Base-by-base conservation (phyloP, 2,888 invertebrate genomes). In the Ischnus inquisitorius region DNA sequence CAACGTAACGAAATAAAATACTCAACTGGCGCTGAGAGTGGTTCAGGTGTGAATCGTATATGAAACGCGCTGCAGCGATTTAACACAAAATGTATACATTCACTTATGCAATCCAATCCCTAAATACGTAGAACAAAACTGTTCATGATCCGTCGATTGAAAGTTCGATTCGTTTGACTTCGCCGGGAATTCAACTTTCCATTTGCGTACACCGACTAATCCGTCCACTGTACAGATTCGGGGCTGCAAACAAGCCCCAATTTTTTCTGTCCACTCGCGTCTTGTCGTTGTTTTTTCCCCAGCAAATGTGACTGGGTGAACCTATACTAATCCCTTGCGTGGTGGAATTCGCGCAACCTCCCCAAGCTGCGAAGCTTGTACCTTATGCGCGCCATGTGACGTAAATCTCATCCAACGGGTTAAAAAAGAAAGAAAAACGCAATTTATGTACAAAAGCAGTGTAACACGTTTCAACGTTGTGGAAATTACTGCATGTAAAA, bases 101-200 rank as follows among this genome's bases (percentile, higher is more conserved):
- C 46, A 12, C 3, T 12, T 22, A 10, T 28, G 25, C 14, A 1
- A 28, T 57, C 19, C 10, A 10, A 25, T 57, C 4, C 2, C 14
- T 12, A 1, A 60, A 14, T 25, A 1, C 3, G 3, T 22, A 54
- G 10, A 54, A 54, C 8, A 54, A 22, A 22, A 19, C 54, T 22
- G 10, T 22, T 0, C 54, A 22, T 3, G 22, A 54, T 54, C 0
- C 19, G 54, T 12, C 22, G 25, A 25, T 71, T 14, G 2, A 34
- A 1, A 19, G 48, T 16, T 34, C 4, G 2, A 51, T 28, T 41
- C 25, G 43, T 43, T 16, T 12, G 25, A 28, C 43, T 60, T n/a
- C 43, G 43, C 43, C 60, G n/a, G 19, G 25, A 43, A 14, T 72
- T 72, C 12, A 43, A 43, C 57, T 43, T 43, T 25, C 22, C 54